These are phyloP conservation scores for Cricetomys ansorgei DNA, from an alignment of 2,113 vertebrate species.

Conservation along the genomic window DNA sequence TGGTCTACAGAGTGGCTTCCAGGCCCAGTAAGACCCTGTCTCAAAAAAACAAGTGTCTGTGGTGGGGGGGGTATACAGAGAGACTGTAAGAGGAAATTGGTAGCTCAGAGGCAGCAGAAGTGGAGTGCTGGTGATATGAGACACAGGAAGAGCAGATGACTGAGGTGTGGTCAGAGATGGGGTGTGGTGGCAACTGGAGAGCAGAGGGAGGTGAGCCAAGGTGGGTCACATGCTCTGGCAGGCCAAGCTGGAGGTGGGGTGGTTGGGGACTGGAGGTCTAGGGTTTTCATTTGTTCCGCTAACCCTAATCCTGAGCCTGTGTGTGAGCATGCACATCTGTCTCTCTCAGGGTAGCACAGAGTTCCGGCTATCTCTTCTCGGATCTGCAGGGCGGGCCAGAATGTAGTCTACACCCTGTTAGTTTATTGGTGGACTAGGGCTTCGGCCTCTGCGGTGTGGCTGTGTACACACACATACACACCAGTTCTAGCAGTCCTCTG, in stretches of 20 bases:
- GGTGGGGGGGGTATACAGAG: background rate
- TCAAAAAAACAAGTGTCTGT: background rate
- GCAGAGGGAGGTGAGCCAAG: background rate
- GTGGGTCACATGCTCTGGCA: background rate
- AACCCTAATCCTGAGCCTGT: background rate
- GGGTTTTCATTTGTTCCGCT: constrained; percentile 1
- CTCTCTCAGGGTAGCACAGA: background rate
- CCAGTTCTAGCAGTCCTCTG: background rate
- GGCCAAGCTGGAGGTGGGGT: background rate
- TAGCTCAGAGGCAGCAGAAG: background rate
- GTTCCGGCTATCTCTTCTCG: background rate
- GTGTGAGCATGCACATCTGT: background rate
- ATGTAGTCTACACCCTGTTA: background rate
- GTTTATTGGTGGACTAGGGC: background rate
- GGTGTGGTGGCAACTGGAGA: background rate
- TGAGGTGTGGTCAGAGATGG: background rate
- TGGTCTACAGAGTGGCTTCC: background rate
- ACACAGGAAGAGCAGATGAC: background rate
- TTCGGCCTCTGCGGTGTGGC: background rate
- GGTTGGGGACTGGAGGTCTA: background rate
- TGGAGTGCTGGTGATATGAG: too few relatives aligned
- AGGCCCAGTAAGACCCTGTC: background rate
- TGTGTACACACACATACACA: background rate
- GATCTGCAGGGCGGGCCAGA: background rate
- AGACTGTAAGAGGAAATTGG: background rate